Conservation (phyloP, 2,113 vertebrate genomes). For the Danionella cerebrum region DNA sequence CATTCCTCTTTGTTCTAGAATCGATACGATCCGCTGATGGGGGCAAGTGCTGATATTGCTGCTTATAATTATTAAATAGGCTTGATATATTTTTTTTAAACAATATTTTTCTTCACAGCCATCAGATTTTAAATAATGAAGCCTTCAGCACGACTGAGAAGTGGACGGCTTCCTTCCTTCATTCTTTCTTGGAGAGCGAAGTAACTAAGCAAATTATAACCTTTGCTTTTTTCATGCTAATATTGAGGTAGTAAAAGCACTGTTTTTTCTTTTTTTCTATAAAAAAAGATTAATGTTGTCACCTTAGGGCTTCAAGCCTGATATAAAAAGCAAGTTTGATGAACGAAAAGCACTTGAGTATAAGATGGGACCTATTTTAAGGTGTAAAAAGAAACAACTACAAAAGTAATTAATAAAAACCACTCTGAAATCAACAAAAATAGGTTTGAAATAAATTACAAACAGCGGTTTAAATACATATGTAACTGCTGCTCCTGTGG, state of each 20-base stretch:
- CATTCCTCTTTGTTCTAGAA: not conserved
- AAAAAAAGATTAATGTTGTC: too few species aligned
- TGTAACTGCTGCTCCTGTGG: too few species aligned
- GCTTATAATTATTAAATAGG: not conserved
- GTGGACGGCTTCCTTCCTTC: not conserved
- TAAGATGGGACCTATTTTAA: too few species aligned
- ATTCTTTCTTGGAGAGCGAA: too few species aligned
- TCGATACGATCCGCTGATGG: not conserved
- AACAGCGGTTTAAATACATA: too few species aligned
- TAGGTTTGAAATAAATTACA: too few species aligned
- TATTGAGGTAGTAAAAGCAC: not conserved
- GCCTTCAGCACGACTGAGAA: not conserved
- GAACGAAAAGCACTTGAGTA: too few species aligned
- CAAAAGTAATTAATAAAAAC: too few species aligned
- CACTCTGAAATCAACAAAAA: too few species aligned
- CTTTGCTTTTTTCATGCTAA: not conserved
- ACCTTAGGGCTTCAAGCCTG: too few species aligned
- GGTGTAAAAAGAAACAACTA: too few species aligned
- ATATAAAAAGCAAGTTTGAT: too few species aligned
- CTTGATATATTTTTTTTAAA: not conserved
- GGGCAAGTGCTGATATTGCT: not conserved
- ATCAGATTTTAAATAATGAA: not conserved
- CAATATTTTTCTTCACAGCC: not conserved
- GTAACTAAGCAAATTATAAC: not conserved
- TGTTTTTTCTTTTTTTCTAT: not conserved